Percentiles rank a stretch among this genome's conserved stretches.
These are phyloP conservation scores for Ataeniobius toweri DNA, from an alignment of 2,797 vertebrate genomes.

Conservation along the genomic window DNA sequence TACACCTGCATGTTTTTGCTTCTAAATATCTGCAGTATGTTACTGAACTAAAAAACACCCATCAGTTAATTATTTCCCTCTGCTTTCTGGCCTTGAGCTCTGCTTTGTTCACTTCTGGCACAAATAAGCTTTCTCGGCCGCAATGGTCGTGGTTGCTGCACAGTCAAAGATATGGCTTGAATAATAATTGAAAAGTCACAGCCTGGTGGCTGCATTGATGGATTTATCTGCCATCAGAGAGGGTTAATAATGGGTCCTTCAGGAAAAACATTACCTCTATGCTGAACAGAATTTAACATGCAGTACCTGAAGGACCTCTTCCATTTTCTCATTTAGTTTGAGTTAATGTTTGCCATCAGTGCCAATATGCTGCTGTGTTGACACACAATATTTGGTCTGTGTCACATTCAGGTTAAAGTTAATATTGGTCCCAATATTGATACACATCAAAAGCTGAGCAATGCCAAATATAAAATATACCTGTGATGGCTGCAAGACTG, in stretches of 20 bases:
- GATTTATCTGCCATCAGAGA: not conserved
- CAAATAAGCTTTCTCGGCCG: not conserved
- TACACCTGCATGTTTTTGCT: not conserved
- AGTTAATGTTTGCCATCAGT: not conserved
- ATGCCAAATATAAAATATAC: too few species aligned
- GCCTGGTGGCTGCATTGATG: not conserved
- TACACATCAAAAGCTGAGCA: not conserved
- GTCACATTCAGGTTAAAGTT: not conserved
- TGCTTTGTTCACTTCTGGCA: not conserved
- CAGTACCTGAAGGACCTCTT: not conserved
- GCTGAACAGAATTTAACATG: not conserved
- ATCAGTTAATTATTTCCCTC: not conserved
- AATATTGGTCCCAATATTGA: not conserved
- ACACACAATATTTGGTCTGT: not conserved
- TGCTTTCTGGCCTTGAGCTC: not conserved
- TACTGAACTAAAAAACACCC: not conserved
- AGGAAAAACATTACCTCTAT: not conserved
- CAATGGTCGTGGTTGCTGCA: not conserved
- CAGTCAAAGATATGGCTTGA: slow-evolving; percentile 7
- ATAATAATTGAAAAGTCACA: slow-evolving; percentile 9
- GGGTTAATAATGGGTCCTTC: not conserved
- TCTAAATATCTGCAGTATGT: not conserved
- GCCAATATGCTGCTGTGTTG: not conserved
- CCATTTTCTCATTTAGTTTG: not conserved
- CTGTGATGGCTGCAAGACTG: too few species aligned